Base-by-base conservation (phyloP, 2,888 invertebrate genomes). In the Hirtodrosophila trivittata region DNA sequence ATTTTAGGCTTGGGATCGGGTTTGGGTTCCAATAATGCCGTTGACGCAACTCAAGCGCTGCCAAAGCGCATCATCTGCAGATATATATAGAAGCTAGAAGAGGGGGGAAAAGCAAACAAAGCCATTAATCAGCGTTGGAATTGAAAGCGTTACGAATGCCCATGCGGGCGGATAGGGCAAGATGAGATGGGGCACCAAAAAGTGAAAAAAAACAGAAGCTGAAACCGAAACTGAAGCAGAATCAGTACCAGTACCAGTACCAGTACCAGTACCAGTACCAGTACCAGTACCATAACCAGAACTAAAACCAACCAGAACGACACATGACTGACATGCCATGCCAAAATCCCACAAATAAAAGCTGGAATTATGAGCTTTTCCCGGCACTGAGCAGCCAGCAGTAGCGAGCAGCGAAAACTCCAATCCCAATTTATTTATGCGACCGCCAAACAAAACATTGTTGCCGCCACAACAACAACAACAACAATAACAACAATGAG, bases 351-450 rank as follows among this genome's bases (percentile, higher is more conserved):
- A 86, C 81, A 86, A 83, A 87, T 81, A 84, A 84, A 84, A 87
- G 77, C 82, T 77, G 86, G 77, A 87, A 86, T 86, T 86, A 87
- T 87, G 86, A 81, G 86, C 75, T 86, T 71, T 76, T 59, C 57
- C 41, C 60, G 46, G 60, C 51, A 30, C 58, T 28, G 56, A 30
- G 54, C 50, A 41, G 49, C 21, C 43, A 37, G 51, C 52, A 32
- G 8, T 1, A n/a, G 32, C 25, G 18, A 41, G 10, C 25, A 55
- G 59, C 59, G 50, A 30, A 41, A 54, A 67, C 52, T 63, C 38
- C 65, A 85, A 80, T 78, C 76, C 77, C 70, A 84, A 80, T 80
- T 85, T 80, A 80, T 80, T 82, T 85, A 80, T 82, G 85, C 83
- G 78, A 62, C 65, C 75, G 75, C 70, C 75, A 66, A 71, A 72